Base-by-base conservation (phyloP, 2,888 invertebrate genomes). In the Drosophila mulleri region DNA sequence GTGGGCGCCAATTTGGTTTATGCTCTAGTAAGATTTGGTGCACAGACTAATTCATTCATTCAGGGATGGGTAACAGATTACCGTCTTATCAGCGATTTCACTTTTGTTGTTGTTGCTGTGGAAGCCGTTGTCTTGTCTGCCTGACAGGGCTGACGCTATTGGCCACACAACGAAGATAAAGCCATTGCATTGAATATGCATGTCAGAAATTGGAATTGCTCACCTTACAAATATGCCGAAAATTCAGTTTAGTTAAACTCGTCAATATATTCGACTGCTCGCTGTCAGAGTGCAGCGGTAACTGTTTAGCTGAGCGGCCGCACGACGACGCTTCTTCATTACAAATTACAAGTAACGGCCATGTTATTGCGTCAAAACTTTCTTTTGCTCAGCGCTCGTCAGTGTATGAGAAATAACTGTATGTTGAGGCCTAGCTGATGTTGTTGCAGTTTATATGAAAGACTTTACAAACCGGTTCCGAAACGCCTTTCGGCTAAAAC, bases 311-410 rank as follows among this genome's bases (percentile, higher is more conserved):
- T 67, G 70, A 61, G 63, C 64, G 69, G 57, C 44, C 47, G 57
- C 41, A 45, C 67, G 64, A 52, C 72, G 63, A 65, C 80, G 80
- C 80, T 80, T 83, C 85, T 78, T 82, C 86, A 86, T 86, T 82
- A 86, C 88, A 82, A 81, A 86, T 82, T 82, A 85, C 88, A 83
- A 75, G 65, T 63, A 74, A 70, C 64, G 75, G 75, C 71, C 69
- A 69, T 66, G 32, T 62, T 76, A 84, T 88, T 87, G 86, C 86
- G 89, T 88, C 84, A 87, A 86, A 86, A 88, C 86, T 87, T 87
- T 87, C 86, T 87, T 87, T 87, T 86, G 65, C 67, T 65, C 62
- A 62, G 57, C 54, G 52, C 45, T 58, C 64, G 35, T 44, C 20
- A 54, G 9, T 42, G 63, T 78, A 54, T 57, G 67, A 44, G 53